Evolutionary conservation across 1,140 invertebrate genomes (phyloP), one percentile per base, ranked within the genome.

Genomic region (Listronotus bonariensis): DNA sequence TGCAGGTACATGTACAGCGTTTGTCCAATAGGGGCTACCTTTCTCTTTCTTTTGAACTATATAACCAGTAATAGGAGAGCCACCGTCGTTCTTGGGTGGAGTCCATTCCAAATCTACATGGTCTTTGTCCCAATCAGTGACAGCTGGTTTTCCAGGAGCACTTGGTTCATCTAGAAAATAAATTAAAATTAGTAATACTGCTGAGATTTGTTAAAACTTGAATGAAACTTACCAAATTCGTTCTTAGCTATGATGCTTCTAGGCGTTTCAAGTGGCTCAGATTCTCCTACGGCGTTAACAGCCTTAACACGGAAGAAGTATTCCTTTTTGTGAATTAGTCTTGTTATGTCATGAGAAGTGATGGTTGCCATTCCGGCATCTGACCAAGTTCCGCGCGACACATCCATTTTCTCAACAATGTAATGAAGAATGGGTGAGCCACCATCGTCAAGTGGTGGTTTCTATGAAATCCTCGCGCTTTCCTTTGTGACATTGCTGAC

Each of bases 41-140:
- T 95, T 94, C 77, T 97, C 95, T 79, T 95, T 95, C 85, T 96
- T 96, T 78, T 98, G 94, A 38, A 98, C 87, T 57, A 97, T 93
- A 71, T 97, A 98, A n/a, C 91, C 92, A 26, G 88, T 92, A 49
- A 97, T 87, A 0, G 94, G 93, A 60, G 92, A 88, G n/a, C 94
- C 94, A 60, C 95, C 95, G 76, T 97, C 93, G 53, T 83, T 89
- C 76, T 89, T 89, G 0, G 95, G 95, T 72, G 88, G 84, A 26
- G 86, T 86, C 94, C 94, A 97, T 83, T 92, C 85, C 41, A 98
- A 80, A 74, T 97, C 95, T 10, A 96, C 93, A 71, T 93, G 92
- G 78, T 95, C 90, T 74, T 91, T 92, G 79, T 97, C 93, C 92
- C 93, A 97, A 74, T 98, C 96, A 1, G 87, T 88, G 51, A 94